Percentiles rank a stretch among this genome's conserved stretches.
These are phyloP conservation scores for Anoplophora glabripennis DNA, from an alignment of 1,140 invertebrate genomes.

Conservation along the genomic window DNA sequence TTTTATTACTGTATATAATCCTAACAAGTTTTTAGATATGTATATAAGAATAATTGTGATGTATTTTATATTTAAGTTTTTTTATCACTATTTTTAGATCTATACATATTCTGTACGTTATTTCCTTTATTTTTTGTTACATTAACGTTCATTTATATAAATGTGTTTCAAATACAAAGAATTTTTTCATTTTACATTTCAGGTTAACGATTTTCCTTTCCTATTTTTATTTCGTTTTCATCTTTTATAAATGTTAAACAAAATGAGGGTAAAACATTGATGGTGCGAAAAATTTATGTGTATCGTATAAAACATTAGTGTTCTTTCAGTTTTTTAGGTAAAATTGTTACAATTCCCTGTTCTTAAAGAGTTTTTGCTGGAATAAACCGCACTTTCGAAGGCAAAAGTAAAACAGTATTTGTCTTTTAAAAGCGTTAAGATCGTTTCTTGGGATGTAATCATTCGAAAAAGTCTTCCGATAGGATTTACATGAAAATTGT, in stretches of 20 bases:
- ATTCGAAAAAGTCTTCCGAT: no score
- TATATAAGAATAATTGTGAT: background rate
- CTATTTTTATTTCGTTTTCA: background rate
- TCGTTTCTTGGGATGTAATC: no score
- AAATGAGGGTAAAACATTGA: conserved; percentile 7
- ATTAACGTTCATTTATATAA: conserved; percentile 4
- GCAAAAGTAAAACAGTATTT: no score
- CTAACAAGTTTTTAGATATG: background rate
- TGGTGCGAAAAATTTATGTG: no score
- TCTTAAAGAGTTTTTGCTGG: no score
- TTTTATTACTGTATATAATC: no score
- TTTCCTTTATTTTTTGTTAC: conserved; percentile 3
- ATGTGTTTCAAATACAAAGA: conserved; percentile 4
- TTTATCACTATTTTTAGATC: conserved; percentile 13
- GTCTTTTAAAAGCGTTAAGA: no score
- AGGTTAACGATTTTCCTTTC: background rate
- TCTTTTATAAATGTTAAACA: background rate
- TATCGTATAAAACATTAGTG: no score
- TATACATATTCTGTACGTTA: conserved; percentile 17
- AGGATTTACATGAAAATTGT: background rate
- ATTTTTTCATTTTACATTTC: conserved; percentile 1
- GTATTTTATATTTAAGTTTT: background rate
- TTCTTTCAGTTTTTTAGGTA: no score
- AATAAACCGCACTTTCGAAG: no score
- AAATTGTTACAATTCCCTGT: no score